Conservation (phyloP, 1,140 invertebrate species). For the Hypothenemus hampei region DNA sequence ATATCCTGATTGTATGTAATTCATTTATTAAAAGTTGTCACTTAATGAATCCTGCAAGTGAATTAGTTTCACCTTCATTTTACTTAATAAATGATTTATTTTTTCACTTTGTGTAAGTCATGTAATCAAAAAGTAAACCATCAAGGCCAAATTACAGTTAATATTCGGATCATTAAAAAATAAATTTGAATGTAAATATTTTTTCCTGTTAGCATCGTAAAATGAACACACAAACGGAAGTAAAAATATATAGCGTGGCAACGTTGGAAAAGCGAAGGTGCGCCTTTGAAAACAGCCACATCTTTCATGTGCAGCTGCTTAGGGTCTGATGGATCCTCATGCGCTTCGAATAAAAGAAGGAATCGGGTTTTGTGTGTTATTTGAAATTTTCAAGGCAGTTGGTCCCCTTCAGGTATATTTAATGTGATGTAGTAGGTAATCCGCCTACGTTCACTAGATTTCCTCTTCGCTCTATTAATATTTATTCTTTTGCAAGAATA, state of each 20-base stretch:
- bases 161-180: background rate
- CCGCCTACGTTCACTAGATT: no score
- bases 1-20: background rate
- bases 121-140: no score
- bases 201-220: background rate
- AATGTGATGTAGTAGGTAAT: no score
- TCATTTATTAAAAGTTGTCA: background rate
- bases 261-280: constrained; percentile 1
- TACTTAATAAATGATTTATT: background rate
- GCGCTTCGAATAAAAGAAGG: constrained; percentile 1
- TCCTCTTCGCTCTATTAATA: no score
- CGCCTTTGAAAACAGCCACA: background rate
- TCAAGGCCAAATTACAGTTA: background rate
- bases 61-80: background rate
- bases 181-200: background rate
- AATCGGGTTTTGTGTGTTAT: constrained; percentile 1
- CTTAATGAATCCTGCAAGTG: background rate
- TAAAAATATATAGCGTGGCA: background rate
- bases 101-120: no score
- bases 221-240: background rate
- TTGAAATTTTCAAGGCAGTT: no score
- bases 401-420: no score
- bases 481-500: no score
- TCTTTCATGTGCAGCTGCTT: constrained; percentile 1
- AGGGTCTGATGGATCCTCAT: background rate